Evolutionary conservation across 2,888 invertebrate genomes (phyloP), one percentile per base, ranked within the genome.

Genomic region (Geotrupes spiniger): DNA sequence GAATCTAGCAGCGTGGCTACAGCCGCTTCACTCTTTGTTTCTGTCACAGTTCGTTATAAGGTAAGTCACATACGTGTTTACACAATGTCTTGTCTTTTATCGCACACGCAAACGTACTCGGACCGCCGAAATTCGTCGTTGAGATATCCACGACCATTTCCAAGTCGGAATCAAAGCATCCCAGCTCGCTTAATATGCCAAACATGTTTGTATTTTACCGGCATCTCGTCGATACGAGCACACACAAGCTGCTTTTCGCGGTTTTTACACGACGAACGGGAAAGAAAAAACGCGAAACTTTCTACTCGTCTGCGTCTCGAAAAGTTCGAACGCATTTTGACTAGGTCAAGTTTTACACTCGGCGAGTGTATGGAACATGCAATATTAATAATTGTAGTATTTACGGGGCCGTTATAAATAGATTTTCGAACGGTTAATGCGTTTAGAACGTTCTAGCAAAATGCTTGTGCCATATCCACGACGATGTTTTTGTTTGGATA

Each of bases 1-100:
- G 63, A 66, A 65, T 62, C 63, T 65, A 72, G 63, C 73, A 74
- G 73, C 74, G 74, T 74, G 73, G 74, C 73, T 72, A 57, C 65
- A 62, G 66, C 67, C 65, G 72, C 71, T 70, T 71, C 69, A 21
- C 21, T 69, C 73, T 74, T 73, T 73, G 72, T 73, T 73, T 71
- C 73, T 70, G 66, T 66, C 67, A 66, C 61, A 60, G 59, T 62
- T 65, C 62, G 60, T 66, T 60, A 53, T 63, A 70, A 72, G 72
- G 73, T 73, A 69, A 72, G 73, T 61, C 49, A 53, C 52, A 56
- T 54, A 46, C 37, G 21, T 21, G 21, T 21, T 21, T 21, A 21
- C 6, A 21, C 21, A 3, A 21, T 21, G 21, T 21, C 21, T 21
- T 21, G 6, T 21, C 21, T 21, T 21, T 21, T 21, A 21, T 21